Conservation (phyloP, 2,113 vertebrate species). For the Sinosuthora webbiana region DNA sequence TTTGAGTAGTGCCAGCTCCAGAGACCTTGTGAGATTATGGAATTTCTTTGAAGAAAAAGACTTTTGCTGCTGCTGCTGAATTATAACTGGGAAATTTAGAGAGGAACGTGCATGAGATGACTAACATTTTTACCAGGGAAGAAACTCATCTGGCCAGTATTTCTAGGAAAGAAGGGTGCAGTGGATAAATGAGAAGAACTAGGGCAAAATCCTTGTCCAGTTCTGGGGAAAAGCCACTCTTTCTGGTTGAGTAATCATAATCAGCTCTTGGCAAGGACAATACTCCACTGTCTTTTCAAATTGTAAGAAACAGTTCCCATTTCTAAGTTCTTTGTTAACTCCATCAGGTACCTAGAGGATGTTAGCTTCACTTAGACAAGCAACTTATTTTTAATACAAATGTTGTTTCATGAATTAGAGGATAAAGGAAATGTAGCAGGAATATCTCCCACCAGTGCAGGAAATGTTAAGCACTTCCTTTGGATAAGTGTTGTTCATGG, state of each 20-base stretch:
- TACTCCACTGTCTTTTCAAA: neutral
- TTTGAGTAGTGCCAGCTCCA: neutral
- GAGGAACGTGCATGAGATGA: neutral
- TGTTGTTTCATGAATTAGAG: neutral
- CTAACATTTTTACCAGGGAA: neutral
- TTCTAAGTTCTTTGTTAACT: neutral
- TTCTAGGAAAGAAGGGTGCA: neutral
- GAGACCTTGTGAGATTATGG: neutral
- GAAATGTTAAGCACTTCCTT: neutral
- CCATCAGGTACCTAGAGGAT: neutral
- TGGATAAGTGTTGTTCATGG: neutral
- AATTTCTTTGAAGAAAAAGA: neutral
- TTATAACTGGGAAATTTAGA: neutral
- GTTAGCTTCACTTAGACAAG: neutral
- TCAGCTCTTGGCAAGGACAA: neutral
- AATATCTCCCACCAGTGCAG: neutral
- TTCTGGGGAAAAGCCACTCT: neutral
- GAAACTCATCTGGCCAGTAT: neutral
- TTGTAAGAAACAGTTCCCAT: neutral
- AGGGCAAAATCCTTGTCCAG: neutral
- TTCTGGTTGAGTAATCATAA: neutral
- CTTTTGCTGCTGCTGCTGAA: neutral
- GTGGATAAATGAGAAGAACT: neutral
- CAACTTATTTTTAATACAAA: neutral
- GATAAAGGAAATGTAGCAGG: neutral